These are phyloP conservation scores for Sarotherodon lohbergeri DNA, from an alignment of 2,113 vertebrate species.

Conservation along the genomic window DNA sequence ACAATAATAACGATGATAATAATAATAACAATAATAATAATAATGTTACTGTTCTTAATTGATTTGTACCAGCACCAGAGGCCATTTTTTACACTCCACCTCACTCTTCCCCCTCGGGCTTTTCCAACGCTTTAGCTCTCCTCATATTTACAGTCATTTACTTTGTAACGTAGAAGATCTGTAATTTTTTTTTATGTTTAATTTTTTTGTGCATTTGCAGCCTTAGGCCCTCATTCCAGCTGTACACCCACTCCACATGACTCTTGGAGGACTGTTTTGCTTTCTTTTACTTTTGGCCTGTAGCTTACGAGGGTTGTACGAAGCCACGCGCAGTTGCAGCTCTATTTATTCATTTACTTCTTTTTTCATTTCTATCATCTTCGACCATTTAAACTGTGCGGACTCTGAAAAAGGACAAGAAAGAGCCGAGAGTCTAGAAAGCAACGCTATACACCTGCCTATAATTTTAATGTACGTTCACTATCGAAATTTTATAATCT, in stretches of 20 bases:
- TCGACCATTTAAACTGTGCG: conserved; percentile 78
- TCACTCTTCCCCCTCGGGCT: conserved; percentile 31
- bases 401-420: conserved; percentile 47
- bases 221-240: conserved; percentile 32
- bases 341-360: conserved; percentile 57
- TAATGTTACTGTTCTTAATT: conserved; percentile 36
- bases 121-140: conserved; percentile 28
- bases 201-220: conserved; percentile 29
- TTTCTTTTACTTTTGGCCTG: conserved; percentile 21
- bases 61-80: conserved; percentile 53
- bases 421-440: conserved; percentile 52
- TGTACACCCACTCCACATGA: conserved; percentile 44
- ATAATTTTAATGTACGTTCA: conserved; percentile 77
- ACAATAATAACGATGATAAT: rapidly evolving
- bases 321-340: conserved; percentile 38
- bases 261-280: conserved; percentile 55
- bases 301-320: conserved; percentile 3
- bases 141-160: conserved; percentile 45
- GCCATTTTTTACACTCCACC: conserved; percentile 48
- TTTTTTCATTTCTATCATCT: conserved; percentile 60
- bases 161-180: conserved; percentile 49
- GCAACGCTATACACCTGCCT: conserved; percentile 71
- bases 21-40: background rate
- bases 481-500: conserved; percentile 77
- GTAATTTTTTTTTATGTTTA: conserved; percentile 37